A percentile compares a stretch with the other conserved stretches of the same genome.
Conservation (phyloP, 2,113 vertebrate species). For the Asarcornis scutulata region DNA sequence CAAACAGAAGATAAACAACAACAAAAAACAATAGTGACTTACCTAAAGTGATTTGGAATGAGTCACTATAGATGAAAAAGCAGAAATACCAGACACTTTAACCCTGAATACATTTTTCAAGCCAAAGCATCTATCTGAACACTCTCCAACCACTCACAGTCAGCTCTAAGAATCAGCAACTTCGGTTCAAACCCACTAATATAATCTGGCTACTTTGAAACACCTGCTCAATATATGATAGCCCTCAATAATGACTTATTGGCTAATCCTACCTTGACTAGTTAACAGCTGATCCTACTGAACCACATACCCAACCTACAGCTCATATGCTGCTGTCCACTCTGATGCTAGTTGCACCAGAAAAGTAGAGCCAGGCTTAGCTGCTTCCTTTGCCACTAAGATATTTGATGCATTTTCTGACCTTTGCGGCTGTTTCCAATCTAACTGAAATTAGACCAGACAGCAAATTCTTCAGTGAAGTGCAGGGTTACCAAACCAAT, state of each 20-base stretch:
- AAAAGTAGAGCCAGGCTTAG: background rate
- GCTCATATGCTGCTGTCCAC: background rate
- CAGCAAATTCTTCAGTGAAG: slow-evolving; percentile 37
- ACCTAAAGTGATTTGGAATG: background rate
- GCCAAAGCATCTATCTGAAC: background rate
- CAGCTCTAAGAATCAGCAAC: background rate
- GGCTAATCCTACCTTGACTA: background rate
- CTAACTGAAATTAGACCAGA: slow-evolving; percentile 31
- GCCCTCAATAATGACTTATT: background rate
- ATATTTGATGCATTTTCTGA: slow-evolving; percentile 12
- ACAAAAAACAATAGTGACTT: background rate
- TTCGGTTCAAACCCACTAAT: background rate
- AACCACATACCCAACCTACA: background rate
- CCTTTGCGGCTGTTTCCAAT: slow-evolving; percentile 38
- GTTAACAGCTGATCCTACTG: background rate
- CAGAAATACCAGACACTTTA: background rate
- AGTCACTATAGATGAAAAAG: background rate
- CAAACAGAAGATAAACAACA: background rate
- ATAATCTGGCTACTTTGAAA: background rate
- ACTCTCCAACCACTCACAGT: rapidly evolving
- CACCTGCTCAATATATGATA: background rate
- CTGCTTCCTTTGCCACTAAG: background rate
- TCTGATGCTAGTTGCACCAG: background rate
- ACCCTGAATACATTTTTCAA: background rate
- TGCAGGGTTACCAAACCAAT: slow-evolving; percentile 16